Evolutionary conservation across 2,888 invertebrate species (phyloP).

Genomic region (Marasmarcha lunaedactyla): DNA sequence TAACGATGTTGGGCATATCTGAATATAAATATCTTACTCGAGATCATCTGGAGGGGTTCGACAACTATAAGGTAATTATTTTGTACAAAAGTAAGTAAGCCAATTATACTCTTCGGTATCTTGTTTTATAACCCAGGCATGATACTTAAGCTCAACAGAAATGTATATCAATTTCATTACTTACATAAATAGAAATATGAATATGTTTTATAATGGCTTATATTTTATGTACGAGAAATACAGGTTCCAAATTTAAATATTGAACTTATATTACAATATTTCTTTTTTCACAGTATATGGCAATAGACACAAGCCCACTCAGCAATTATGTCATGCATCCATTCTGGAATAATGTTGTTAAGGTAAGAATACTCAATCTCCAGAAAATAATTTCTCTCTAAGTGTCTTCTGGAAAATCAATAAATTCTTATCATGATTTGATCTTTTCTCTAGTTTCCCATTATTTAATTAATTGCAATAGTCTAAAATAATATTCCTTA

Average conservation of each 20-base stretch:
- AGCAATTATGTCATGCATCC: conserved; percentile 99
- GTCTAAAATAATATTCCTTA: no score
- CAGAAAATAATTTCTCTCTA: background rate
- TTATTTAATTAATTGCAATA: no score
- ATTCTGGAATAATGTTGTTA: conserved; percentile 97
- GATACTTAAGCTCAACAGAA: no score
- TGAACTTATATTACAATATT: background rate
- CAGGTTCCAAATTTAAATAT: no score
- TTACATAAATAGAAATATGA: no score
- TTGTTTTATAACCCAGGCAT: background rate
- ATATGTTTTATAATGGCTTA: no score
- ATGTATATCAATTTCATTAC: no score
- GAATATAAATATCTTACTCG: conserved; percentile 83
- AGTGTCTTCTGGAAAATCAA: no score
- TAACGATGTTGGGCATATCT: conserved; percentile 35
- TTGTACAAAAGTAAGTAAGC: conserved; percentile 2
- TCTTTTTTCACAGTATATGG: conserved; percentile 87
- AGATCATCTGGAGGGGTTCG: conserved; percentile 92
- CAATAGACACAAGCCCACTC: conserved; percentile 95
- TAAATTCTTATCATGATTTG: no score
- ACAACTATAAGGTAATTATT: conserved; percentile 85
- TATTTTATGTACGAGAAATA: no score
- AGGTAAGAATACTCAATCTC: conserved; percentile 74
- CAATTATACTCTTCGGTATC: background rate
- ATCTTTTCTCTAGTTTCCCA: no score